Evolutionary conservation across 1,140 invertebrate genomes (phyloP), one percentile per base, ranked within the genome.

Genomic region (Neelides sp.): DNA sequence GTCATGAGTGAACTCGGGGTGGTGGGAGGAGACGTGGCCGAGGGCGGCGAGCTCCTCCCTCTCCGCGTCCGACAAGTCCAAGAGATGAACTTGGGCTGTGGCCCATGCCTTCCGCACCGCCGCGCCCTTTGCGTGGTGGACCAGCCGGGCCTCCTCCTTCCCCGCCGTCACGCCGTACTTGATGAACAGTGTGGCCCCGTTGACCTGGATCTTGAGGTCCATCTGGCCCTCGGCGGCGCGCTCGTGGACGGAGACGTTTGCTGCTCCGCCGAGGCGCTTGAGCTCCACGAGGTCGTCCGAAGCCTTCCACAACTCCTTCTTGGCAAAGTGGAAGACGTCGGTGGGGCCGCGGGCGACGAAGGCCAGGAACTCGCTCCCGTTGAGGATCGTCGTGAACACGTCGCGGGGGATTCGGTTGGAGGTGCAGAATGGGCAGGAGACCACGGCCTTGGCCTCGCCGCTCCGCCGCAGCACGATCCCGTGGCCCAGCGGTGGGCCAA

Each of bases 321-420:
- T 95, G 1, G 94, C 86, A 65, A 96, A 95, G 68, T 91, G 93
- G 68, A 95, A 93, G 10, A 87, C 82, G 63, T 94, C 90, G 57
- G 85, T 79, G 1, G 81, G 80, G 39, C 82, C 87, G 66, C 92
- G 87, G 10, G 89, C 80, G 1, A 89, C 81, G 61, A 93, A 84
- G 35, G 86, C 84, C 35, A 96, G 69, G 55, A 93, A 75, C 62
- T 82, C 80, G 0, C 90, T 91, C 49, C 84, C 77, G 65, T 96
- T 95, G 64, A 97, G 87, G 1, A 97, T 86, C 1, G 87, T 87
- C 1, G 86, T 91, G 61, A 92, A 87, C 0, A 93, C 88, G 66
- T 92, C 88, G n/a, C 80, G 73, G 59, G 87, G 85, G 57, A 91
- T 87, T 13, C 84, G 75, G 65, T 89, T 89, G 0, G 87, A 84